Conservation (phyloP, 2,113 vertebrate species). For the Sciurus niger region DNA sequence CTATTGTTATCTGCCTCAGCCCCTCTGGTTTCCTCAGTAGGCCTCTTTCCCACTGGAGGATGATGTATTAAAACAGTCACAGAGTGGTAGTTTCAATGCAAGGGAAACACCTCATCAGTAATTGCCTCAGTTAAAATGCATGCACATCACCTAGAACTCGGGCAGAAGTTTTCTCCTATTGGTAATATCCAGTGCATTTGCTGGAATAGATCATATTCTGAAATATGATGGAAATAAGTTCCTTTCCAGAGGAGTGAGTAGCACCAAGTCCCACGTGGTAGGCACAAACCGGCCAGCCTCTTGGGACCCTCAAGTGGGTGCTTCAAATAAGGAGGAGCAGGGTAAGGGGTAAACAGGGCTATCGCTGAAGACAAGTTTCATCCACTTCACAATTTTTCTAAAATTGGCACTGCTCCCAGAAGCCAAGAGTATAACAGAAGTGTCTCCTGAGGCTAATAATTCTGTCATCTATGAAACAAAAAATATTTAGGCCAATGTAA, state of each 20-base stretch:
- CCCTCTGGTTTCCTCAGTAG: background rate
- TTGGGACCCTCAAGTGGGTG: background rate
- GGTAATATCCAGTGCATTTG: background rate
- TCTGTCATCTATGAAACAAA: conserved; percentile 57
- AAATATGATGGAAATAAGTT: background rate
- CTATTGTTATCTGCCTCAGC: background rate
- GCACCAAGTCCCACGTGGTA: background rate
- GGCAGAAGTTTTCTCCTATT: background rate
- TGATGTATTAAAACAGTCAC: background rate
- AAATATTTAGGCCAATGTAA: conserved; percentile 42
- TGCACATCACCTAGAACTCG: background rate
- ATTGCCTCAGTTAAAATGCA: background rate
- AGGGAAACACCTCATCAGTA: background rate
- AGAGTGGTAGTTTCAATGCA: background rate
- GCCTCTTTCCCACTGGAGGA: background rate
- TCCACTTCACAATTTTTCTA: conserved; percentile 60
- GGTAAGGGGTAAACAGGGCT: background rate
- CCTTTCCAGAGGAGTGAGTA: background rate
- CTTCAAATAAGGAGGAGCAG: background rate
- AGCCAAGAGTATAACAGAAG: conserved; percentile 58
- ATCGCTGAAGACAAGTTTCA: background rate
- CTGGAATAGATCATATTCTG: background rate
- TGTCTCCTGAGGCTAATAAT: conserved; percentile 63
- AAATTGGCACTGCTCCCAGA: conserved; percentile 58
- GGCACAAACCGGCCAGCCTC: background rate